These are phyloP conservation scores for Oligia fasciuncula DNA, from an alignment of 2,888 invertebrate species.

Conservation along the genomic window DNA sequence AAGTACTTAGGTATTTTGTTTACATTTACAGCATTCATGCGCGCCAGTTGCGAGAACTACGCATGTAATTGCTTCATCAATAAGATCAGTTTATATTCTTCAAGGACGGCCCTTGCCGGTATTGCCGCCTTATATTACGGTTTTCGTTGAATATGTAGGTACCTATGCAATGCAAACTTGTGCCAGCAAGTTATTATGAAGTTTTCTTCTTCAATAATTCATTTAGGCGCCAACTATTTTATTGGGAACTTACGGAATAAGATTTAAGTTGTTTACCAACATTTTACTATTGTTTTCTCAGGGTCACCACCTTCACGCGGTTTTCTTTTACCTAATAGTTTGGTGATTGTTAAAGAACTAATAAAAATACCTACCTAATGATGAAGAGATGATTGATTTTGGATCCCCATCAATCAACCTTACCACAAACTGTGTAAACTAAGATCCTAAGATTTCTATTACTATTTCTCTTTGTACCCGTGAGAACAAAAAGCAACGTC, in stretches of 20 bases:
- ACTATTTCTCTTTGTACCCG: not conserved
- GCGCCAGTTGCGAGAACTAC: not conserved
- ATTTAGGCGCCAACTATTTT: slow-evolving; percentile 13
- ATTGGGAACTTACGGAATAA: not conserved
- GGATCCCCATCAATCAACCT: not conserved
- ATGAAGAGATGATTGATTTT: not conserved
- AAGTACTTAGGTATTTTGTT: slow-evolving; percentile 6
- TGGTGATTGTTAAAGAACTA: not conserved
- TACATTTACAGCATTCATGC: not conserved
- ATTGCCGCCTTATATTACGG: not conserved
- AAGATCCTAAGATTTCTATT: not conserved
- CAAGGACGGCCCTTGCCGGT: not conserved
- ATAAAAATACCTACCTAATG: not conserved
- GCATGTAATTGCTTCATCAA: slow-evolving; percentile 18
- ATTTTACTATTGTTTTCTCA: not conserved
- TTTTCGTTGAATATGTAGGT: not conserved
- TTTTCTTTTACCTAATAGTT: not conserved
- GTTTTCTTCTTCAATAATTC: not conserved
- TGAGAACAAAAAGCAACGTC: not conserved
- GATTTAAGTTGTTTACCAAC: not conserved
- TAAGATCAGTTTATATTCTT: not conserved
- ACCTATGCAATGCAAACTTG: slow-evolving; percentile 13
- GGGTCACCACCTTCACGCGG: not conserved
- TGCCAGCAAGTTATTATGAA: not conserved
- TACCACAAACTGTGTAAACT: not conserved